Conservation (phyloP, 2,113 vertebrate species). For the Capreolus pygargus region DNA sequence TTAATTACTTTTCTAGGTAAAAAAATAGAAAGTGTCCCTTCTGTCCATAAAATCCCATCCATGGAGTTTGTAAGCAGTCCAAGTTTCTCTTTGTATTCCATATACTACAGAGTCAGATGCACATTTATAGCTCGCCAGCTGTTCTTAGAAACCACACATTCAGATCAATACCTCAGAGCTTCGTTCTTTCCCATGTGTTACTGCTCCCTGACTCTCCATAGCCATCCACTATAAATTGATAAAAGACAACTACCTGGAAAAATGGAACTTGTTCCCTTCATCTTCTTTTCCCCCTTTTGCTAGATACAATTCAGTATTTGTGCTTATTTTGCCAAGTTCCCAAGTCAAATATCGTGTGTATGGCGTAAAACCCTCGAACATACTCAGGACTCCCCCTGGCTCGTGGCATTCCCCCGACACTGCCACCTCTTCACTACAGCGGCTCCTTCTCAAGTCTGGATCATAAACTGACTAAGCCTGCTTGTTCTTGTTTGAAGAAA, state of each 20-base stretch:
- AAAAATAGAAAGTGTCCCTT: not conserved
- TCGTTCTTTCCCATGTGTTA: fast-evolving
- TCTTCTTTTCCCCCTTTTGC: not conserved
- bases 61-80: not conserved
- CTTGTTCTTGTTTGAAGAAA: not conserved
- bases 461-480: not conserved
- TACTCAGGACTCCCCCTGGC: not conserved
- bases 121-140: not conserved
- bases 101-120: not conserved
- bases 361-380: not conserved
- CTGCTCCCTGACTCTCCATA: not conserved
- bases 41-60: not conserved
- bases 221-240: not conserved
- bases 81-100: not conserved
- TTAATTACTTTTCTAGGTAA: not conserved
- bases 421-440: fast-evolving
- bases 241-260: not conserved
- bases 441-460: not conserved
- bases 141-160: not conserved
- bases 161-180: not conserved
- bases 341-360: not conserved
- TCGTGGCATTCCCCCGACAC: fast-evolving
- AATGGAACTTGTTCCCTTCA: not conserved
- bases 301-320: constrained; percentile 40
- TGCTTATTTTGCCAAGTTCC: constrained; percentile 56